phyloP scores from a whole-genome alignment of 2,113 vertebrate genomes.

The Oryzias curvinotus region DNA sequence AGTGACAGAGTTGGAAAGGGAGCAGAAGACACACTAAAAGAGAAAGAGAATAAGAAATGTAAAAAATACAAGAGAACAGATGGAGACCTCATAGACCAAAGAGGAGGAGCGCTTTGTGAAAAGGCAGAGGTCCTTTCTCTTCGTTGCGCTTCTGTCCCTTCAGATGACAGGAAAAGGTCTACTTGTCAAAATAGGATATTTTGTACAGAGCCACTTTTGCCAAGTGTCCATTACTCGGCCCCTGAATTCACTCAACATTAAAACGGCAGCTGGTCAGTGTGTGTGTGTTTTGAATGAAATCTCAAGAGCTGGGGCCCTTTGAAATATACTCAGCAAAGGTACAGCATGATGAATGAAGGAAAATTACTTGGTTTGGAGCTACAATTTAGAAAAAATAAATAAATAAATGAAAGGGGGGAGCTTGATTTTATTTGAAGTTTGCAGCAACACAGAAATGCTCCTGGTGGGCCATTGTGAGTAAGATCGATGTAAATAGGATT shows the following conservation, averaged over 20 bases:
- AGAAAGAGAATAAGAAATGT: constrained; percentile 27
- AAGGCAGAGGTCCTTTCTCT: constrained; percentile 17
- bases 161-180: constrained; percentile 25
- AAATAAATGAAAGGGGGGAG: neutral
- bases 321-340: constrained; percentile 25
- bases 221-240: constrained; percentile 35
- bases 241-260: constrained; percentile 53
- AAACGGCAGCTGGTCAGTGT: constrained; percentile 53
- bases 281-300: constrained; percentile 18
- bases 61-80: constrained; percentile 39
- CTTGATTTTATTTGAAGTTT: constrained; percentile 51
- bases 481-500: constrained; percentile 41
- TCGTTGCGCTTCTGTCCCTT: constrained; percentile 19
- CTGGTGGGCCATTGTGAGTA: constrained; percentile 27
- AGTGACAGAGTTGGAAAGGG: constrained; percentile 41
- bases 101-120: constrained; percentile 22
- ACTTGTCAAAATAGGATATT: constrained; percentile 36
- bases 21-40: constrained; percentile 19
- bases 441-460: constrained; percentile 30
- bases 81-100: neutral
- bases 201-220: constrained; percentile 25
- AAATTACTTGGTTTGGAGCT: constrained; percentile 23
- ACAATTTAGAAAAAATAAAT: neutral
- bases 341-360: constrained; percentile 43
- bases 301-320: constrained; percentile 19